Evolutionary conservation across 2,797 vertebrate species (phyloP).

Genomic region (Manis pentadactyla): DNA sequence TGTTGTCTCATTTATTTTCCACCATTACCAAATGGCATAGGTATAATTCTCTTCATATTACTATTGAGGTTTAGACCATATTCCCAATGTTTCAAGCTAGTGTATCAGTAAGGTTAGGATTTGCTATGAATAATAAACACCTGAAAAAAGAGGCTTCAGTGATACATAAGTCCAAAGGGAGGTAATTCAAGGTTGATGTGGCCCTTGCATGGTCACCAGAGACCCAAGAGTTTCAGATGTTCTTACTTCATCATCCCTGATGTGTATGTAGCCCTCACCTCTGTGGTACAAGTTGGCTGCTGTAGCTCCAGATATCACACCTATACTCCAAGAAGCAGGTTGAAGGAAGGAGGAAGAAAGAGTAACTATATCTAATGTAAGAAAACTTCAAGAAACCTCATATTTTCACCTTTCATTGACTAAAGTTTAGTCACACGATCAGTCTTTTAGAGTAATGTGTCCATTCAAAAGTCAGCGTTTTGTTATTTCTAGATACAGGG

Average conservation of each 20-base stretch:
- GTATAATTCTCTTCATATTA: background rate
- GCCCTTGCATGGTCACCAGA: background rate
- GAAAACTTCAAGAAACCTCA: background rate
- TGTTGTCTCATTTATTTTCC: background rate
- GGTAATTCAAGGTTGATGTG: background rate
- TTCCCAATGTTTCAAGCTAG: background rate
- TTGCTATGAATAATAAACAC: background rate
- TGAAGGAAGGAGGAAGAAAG: background rate
- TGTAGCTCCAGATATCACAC: background rate
- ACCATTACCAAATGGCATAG: background rate
- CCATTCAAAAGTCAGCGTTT: background rate
- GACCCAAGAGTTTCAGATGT: background rate
- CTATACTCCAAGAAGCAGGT: background rate
- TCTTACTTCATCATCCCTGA: background rate
- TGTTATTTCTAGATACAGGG: background rate
- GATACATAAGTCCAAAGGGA: background rate
- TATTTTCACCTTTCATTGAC: background rate
- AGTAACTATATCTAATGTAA: background rate
- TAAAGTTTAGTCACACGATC: background rate
- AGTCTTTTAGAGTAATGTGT: background rate
- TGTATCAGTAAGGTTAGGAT: background rate
- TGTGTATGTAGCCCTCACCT: background rate
- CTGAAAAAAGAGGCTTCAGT: background rate
- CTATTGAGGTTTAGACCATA: background rate
- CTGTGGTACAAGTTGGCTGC: background rate